Evolutionary conservation across 1,140 invertebrate genomes (phyloP), one percentile per base, ranked within the genome.

Genomic region (Dendroctonus valens): DNA sequence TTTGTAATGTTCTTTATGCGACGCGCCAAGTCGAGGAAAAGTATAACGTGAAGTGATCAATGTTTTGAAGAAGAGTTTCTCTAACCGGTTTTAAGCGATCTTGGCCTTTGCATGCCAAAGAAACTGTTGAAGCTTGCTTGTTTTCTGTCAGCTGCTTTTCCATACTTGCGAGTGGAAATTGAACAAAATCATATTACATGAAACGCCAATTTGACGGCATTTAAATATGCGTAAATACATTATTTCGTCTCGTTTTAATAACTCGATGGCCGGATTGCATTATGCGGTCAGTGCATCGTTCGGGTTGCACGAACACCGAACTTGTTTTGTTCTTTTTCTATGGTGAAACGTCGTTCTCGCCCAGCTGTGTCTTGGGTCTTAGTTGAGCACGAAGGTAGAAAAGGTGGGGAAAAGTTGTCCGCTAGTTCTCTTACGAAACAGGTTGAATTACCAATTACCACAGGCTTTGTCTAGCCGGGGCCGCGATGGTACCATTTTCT

Each of bases 251-350:
- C 50, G 41, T 53, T 63, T 63, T 63, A 44, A 9, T 54, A 63
- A 41, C 59, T 60, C 59, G 59, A 54, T 37, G 40, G 39, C 26
- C 42, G 9, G 54, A 54, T 70, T 67, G 69, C 70, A 70, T 72
- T 70, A 70, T 70, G 65, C 68, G 69, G 70, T 70, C 68, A 72
- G 68, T 72, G 70, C 70, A 72, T 72, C 66, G 70, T 59, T 64
- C 66, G 55, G 66, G 59, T 68, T 72, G 70, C 69, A 72, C 62
- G 69, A 70, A 69, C 68, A 59, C 67, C 55, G 62, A 67, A 72
- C 70, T 72, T 65, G 70, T 70, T 72, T 67, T 66, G 59, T 64
- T 67, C 53, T 67, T 72, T 68, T 70, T 69, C 65, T 65, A 52
- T 71, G 26, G 53, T 41, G 53, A 41, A 42, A 52, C 49, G 52